Base-by-base conservation (phyloP, 2,113 vertebrate species). In the Trogon melanurus region DNA sequence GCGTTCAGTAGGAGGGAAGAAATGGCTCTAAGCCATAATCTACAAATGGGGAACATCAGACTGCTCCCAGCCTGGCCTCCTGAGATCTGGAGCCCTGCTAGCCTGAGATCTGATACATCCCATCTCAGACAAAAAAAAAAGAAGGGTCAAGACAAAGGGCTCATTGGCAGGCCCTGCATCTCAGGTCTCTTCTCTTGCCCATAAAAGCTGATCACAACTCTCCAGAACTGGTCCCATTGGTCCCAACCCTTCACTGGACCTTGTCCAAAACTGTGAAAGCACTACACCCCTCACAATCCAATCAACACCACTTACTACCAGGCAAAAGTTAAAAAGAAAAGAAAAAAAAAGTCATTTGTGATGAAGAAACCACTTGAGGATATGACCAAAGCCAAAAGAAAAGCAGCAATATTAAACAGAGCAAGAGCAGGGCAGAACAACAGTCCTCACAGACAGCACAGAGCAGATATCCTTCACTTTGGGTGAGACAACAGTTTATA, bases 21-120 rank as follows among this genome's bases (percentile, higher is more conserved):
- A 85, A 85, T 53, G 70, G 53, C 66, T 89, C 64, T 76, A 66
- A 91, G 47, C 70, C 70, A 76, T 60, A 61, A 51, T 7, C 17
- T 16, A 74, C 62, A 95, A 96, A 94, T 70, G 54, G 53, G 62
- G 81, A 95, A 65, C 62, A 87, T 72, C 74, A 88, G 61, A 53
- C 30, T 73, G 1, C 58, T 89, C 74, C 66, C 81, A 87, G 71
- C 44, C 60, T 56, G 79, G 81, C 67, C 60, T 91, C 78, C 48
- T 58, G 81, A 94, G 76, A 88, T 79, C 66, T 90, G 89, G 79
- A 89, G 32, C 51, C 2, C 0, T 23, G 78, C 62, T 85, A 91
- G 54, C 50, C 1, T 2, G 51, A 58, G 45, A 66, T 83, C 79
- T 58, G 48, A 34, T 84, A 88, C 62, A 75, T 6, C 45, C 84